phyloP scores from a whole-genome alignment of 2,888 invertebrate species.

The Tineola bisselliella region DNA sequence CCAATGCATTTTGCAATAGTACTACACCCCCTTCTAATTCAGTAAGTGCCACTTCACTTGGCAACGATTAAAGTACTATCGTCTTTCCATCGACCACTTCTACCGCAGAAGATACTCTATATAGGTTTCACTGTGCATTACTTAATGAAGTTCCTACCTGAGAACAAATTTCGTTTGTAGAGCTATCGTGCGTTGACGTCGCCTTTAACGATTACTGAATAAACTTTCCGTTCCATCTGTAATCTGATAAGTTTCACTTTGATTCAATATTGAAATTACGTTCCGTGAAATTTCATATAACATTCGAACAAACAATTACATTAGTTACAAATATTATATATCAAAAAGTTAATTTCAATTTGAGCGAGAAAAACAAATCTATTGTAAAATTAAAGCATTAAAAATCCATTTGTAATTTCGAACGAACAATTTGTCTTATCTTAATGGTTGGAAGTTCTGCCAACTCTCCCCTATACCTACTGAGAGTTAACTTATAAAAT shows the following conservation, averaged over 20 bases:
- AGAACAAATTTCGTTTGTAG: not conserved
- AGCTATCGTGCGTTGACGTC: not conserved
- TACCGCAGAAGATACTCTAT: slow-evolving; percentile 1
- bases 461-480: slow-evolving; percentile 23
- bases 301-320: too few relatives aligned
- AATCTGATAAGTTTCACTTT: not conserved
- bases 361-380: not conserved
- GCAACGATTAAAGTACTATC: slow-evolving; percentile 13
- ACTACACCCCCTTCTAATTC: slow-evolving; percentile 13
- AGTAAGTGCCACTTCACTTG: slow-evolving; percentile 14
- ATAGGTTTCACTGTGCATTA: slow-evolving; percentile 11
- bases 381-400: slow-evolving; percentile 30
- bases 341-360: not conserved
- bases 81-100: slow-evolving; percentile 8
- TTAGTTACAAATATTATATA: too few relatives aligned
- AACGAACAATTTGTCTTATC: slow-evolving; percentile 47
- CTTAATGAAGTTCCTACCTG: slow-evolving; percentile 4
- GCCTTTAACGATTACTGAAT: not conserved
- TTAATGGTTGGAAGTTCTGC: slow-evolving; percentile 44
- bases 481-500: slow-evolving; percentile 9
- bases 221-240: not conserved
- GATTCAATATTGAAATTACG: not conserved
- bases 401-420: slow-evolving; percentile 50
- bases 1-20: slow-evolving; percentile 12
- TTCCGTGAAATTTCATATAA: too few relatives aligned